Evolutionary conservation across 2,888 invertebrate genomes (phyloP), one percentile per base, ranked within the genome.

Genomic region (Neria commutata): DNA sequence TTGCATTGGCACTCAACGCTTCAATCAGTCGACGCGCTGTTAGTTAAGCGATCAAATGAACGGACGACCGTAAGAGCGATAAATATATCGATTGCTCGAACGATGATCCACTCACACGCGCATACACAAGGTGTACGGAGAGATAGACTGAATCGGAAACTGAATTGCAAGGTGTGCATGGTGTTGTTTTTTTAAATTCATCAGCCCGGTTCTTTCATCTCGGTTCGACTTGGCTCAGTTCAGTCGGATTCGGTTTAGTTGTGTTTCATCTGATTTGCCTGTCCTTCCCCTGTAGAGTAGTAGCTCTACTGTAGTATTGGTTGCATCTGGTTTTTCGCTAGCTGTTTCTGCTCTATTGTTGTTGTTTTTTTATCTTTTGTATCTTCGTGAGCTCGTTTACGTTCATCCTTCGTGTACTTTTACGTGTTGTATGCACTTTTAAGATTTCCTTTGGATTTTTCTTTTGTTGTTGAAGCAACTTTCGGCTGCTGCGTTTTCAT

Each of bases 401-500:
- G 71, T 72, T 75, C 66, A 60, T 68, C 70, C 64, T 67, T 68
- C 16, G 37, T n/a, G 6, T 37, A n/a, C n/a, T 37, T n/a, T 8
- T n/a, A 37, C 37, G n/a, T 37, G 6, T 37, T 24, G 37, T 67
- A 68, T 76, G 73, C 75, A 74, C 71, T 74, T 73, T 73, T 73
- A 70, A 72, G 73, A 73, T 76, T 73, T 73, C 73, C 75, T 76
- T 76, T 73, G 67, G 64, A 57, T 57, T n/a, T n/a, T n/a, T 70
- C 58, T 64, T 55, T 37, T 52, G 47, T 34, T 47, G 25, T 42
- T 49, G 46, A 59, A 63, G n/a, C 4, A 4, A 53, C 55, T 46
- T n/a, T 46, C 51, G 48, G 55, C 45, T 61, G 67, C 53, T 62
- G 61, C 57, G 45, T 61, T 57, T 61, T 72, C 64, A 64, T 67